phyloP scores from a whole-genome alignment of 2,113 vertebrate genomes.

The Patagioenas fasciata region DNA sequence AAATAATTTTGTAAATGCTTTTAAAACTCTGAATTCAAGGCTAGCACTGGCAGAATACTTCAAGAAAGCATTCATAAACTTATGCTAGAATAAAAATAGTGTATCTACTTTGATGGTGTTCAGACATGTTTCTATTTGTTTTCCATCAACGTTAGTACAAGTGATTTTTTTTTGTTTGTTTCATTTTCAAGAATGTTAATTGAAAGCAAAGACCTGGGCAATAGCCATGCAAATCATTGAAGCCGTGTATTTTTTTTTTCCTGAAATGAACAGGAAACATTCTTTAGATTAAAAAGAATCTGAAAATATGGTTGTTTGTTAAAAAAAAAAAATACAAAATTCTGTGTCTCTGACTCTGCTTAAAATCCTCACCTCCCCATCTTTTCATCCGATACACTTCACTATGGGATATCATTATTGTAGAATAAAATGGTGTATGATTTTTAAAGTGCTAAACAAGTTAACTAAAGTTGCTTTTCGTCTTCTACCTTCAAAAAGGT shows the following conservation, averaged over 20 bases:
- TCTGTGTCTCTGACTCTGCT: background rate
- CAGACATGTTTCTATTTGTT: slow-evolving; percentile 22
- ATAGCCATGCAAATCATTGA: background rate
- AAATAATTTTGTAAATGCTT: slow-evolving; percentile 13
- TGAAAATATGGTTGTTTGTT: rapidly evolving
- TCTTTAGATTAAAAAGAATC: background rate
- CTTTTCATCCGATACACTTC: background rate
- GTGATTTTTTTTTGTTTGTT: background rate
- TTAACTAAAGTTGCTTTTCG: background rate
- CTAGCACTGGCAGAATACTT: background rate
- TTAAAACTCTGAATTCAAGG: background rate
- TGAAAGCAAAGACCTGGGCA: background rate
- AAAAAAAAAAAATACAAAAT: background rate
- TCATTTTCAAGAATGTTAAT: slow-evolving; percentile 32
- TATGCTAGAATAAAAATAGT: slow-evolving; percentile 2
- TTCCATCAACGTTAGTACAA: slow-evolving; percentile 13
- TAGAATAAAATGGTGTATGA: background rate
- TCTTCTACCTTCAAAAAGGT: background rate
- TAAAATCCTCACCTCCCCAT: background rate
- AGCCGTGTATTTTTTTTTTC: background rate
- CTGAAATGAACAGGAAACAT: background rate
- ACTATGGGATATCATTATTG: background rate
- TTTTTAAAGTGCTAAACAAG: background rate
- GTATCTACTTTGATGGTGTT: background rate
- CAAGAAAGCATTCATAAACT: slow-evolving; percentile 9